These are phyloP conservation scores for Polyodon spathula DNA, from an alignment of 2,113 vertebrate genomes.

Conservation along the genomic window DNA sequence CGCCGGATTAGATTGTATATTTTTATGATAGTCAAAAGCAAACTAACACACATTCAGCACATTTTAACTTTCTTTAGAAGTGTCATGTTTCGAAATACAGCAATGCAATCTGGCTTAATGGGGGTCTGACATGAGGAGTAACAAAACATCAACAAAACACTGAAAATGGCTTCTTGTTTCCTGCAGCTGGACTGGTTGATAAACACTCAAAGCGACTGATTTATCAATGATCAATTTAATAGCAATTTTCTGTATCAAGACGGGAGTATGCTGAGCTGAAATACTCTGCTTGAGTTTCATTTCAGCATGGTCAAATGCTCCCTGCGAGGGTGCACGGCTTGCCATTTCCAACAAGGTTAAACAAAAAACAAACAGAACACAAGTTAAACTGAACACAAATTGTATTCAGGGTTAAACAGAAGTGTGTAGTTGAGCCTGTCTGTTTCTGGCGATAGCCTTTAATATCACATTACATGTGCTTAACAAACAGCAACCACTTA, in stretches of 20 bases:
- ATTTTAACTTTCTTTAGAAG: no score
- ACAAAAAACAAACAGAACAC: constrained; percentile 30
- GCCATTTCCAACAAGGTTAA: constrained; percentile 46
- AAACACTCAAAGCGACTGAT: constrained; percentile 50
- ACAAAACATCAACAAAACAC: no score
- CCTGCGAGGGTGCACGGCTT: constrained; percentile 12
- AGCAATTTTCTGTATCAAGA: no score
- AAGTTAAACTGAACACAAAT: constrained; percentile 49
- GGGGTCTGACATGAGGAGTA: no score
- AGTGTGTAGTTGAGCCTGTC: constrained; percentile 51
- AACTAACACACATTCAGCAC: no score
- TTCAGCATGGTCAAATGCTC: constrained; percentile 40
- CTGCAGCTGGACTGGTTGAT: no score
- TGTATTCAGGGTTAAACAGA: constrained; percentile 46
- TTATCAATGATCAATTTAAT: constrained; percentile 25
- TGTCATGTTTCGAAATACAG: no score
- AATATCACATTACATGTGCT: constrained; percentile 47
- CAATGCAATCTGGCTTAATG: no score
- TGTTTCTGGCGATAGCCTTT: constrained; percentile 54
- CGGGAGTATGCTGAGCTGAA: no score
- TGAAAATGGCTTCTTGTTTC: no score
- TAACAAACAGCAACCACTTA: constrained; percentile 57
- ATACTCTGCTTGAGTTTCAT: constrained; percentile 42
- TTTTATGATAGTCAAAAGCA: no score
- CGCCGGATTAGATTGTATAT: no score